Percentiles rank a stretch among this genome's conserved stretches.
phyloP scores from a whole-genome alignment of 2,888 invertebrate species.

The Eupithecia inturbata region DNA sequence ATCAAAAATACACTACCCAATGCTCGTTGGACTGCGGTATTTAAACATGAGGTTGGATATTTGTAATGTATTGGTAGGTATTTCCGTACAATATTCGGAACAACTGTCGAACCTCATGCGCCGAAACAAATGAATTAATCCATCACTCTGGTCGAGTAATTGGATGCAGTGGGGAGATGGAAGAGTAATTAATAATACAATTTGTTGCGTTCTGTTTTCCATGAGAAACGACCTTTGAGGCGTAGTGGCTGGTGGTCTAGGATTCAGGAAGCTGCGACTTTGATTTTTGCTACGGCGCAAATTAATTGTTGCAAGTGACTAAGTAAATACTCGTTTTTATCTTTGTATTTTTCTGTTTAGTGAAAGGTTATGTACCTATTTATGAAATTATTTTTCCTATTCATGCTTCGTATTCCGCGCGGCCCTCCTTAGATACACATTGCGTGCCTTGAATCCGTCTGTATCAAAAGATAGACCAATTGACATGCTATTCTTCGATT shows the following conservation, averaged over 20 bases:
- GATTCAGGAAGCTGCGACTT: neutral
- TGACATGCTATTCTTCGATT: too few relatives aligned
- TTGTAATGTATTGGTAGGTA: too few relatives aligned
- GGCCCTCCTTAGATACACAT: too few relatives aligned
- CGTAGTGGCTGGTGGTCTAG: neutral
- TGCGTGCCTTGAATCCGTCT: too few relatives aligned
- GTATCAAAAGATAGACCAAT: too few relatives aligned
- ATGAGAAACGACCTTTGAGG: conserved; percentile 15
- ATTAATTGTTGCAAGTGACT: neutral
- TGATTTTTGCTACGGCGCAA: neutral
- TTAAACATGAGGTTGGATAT: neutral
- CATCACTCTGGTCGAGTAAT: conserved; percentile 49
- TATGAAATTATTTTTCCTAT: neutral
- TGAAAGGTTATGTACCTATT: neutral
- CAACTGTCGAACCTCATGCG: conserved; percentile 10
- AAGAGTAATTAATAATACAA: conserved; percentile 40
- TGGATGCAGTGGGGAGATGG: conserved; percentile 45
- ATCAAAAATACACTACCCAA: neutral
- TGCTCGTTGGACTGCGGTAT: neutral
- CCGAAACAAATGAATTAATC: conserved; percentile 52
- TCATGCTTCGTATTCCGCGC: too few relatives aligned
- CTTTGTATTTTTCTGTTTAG: neutral
- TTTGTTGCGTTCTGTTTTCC: conserved; percentile 29
- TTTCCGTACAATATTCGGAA: neutral
- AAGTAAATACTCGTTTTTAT: neutral